Evolutionary conservation across 2,113 vertebrate genomes (phyloP), one percentile per base, ranked within the genome.

Genomic region (Lagenorhynchus albirostris): DNA sequence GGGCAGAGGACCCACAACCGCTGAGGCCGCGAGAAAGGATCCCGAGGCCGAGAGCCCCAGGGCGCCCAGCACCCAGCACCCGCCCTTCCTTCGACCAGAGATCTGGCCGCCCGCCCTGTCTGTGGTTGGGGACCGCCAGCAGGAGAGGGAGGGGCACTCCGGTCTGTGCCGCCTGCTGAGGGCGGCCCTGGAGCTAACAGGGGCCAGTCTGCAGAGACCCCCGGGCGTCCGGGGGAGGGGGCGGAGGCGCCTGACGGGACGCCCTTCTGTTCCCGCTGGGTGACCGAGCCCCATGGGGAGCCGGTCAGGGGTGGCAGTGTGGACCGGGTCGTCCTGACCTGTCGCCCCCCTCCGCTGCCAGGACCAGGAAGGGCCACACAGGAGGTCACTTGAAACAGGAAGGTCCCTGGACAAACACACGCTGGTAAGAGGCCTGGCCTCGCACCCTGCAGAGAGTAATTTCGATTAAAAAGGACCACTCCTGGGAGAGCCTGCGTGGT

Each of bases 401-500:
- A 96, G 85, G 26, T 58, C 55, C 47, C 25, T 31, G 81, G 80
- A 89, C 91, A 62, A 73, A 96, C 71, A 67, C 58, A 10, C 74
- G 58, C 33, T 62, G 41, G 18, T 29, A 4, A 53, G 82, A 73
- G 17, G 53, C 20, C 89, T 7, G 80, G 18, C 20, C 38, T 10
- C 2, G 2, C 81, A 26, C 82, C 82, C 47, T 58, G 81, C 96
- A 17, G 96, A 96, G 95, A 91, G 55, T 10, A 20, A 94, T 90
- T 92, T 12, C 68, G 84, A 68, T 26, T 15, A 7, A 41, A 53
- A 77, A 65, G 63, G 58, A 21, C 76, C 76, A 20, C 86, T 87
- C 82, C 26, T 31, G 74, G 20, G 70, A 92, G 8, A 33, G 36
- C 25, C 15, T 0, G 29, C 33, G 3, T 0, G 41, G 88, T 15